These are phyloP conservation scores for Taxidea taxus DNA, from an alignment of 2,113 vertebrate species.

Conservation along the genomic window DNA sequence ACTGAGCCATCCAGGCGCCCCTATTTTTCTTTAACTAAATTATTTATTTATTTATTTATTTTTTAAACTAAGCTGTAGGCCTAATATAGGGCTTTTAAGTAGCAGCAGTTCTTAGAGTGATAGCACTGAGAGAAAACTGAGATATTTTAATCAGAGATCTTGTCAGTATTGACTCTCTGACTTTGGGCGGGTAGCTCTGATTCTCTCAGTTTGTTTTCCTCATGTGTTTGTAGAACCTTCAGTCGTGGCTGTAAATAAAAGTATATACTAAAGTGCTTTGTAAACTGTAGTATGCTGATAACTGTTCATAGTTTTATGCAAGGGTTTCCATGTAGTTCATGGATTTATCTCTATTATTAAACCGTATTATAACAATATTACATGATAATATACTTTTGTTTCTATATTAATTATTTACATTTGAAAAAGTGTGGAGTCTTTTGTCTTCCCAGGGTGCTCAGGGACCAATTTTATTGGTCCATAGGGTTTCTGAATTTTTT, in stretches of 20 bases:
- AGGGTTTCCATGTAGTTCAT: background rate
- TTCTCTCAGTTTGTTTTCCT: background rate
- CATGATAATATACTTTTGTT: background rate
- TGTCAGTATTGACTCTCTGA: background rate
- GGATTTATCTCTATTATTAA: background rate
- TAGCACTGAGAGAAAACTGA: background rate
- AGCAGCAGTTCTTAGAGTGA: background rate
- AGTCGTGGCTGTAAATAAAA: background rate
- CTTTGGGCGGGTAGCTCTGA: background rate
- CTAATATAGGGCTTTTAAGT: background rate
- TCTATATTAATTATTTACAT: background rate
- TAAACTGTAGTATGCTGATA: background rate
- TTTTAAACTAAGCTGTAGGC: background rate
- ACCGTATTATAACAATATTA: background rate
- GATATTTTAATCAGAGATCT: background rate
- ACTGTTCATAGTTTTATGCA: background rate
- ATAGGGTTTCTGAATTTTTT: background rate
- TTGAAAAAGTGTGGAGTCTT: background rate
- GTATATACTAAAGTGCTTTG: background rate
- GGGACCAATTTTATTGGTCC: background rate
- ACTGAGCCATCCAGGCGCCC: too few relatives aligned
- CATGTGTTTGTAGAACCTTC: background rate
- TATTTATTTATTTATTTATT: background rate
- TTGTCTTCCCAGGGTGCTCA: background rate
- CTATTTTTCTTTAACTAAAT: too few relatives aligned